These are phyloP conservation scores for Julus scanicus DNA, from an alignment of 2,888 invertebrate genomes.

Conservation along the genomic window DNA sequence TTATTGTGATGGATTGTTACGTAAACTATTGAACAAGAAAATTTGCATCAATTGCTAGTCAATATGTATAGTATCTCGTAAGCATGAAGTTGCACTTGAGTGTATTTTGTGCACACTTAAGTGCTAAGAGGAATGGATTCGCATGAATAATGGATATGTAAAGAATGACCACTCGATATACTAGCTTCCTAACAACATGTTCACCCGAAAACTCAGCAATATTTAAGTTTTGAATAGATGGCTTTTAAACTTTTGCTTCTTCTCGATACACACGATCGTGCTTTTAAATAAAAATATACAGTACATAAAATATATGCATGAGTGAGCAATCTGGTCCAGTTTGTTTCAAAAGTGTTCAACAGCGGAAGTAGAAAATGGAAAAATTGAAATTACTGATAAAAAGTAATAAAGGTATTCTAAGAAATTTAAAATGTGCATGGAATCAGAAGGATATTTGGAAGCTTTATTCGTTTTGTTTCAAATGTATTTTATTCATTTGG, in stretches of 20 bases:
- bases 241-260: background rate
- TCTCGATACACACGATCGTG: background rate
- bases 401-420: no score
- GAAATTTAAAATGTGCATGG: no score
- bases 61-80: background rate
- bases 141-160: background rate
- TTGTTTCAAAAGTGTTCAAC: no score
- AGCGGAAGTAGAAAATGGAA: no score
- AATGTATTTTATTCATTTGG: no score
- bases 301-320: no score
- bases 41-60: conserved; percentile 1
- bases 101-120: background rate
- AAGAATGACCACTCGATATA: background rate
- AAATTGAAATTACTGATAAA: no score
- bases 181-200: background rate
- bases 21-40: background rate
- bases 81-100: background rate
- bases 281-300: background rate
- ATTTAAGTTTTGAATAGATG: background rate
- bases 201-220: background rate
- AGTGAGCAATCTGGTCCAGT: no score
- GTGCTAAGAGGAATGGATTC: conserved; percentile 14
- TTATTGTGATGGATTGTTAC: background rate
- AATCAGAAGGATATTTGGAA: no score
- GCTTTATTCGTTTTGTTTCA: no score